A percentile compares a stretch with the other conserved stretches of the same genome.
Conservation (phyloP, 2,797 vertebrate genomes). For the Amazona ochrocephala region DNA sequence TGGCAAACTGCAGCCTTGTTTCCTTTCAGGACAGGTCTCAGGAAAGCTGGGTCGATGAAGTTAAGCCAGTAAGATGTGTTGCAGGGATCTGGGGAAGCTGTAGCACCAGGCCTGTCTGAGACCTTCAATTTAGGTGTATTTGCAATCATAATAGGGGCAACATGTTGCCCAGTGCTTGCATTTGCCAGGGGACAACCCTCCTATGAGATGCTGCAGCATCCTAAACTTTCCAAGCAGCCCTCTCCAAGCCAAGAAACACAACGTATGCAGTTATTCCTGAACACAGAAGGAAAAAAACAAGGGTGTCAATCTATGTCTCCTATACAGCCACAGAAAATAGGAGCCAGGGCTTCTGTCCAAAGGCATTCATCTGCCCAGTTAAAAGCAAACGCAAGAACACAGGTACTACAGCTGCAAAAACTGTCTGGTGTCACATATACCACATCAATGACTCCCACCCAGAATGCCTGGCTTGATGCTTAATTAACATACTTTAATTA, state of each 20-base stretch:
- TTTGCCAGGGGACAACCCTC: neutral
- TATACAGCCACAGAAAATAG: neutral
- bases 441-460: neutral
- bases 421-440: neutral
- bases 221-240: neutral
- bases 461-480: neutral
- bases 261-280: neutral
- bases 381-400: neutral
- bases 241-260: neutral
- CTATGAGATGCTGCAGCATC: neutral
- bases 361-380: neutral
- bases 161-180: neutral
- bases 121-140: neutral
- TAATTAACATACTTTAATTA: slow-evolving; percentile 28
- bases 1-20: neutral
- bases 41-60: accelerated
- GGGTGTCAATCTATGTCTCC: neutral
- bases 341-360: neutral
- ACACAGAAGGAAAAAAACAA: neutral
- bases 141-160: neutral
- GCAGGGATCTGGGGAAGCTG: neutral
- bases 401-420: neutral
- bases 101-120: neutral
- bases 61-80: neutral
- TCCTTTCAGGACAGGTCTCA: neutral